Evolutionary conservation across 2,797 vertebrate genomes (phyloP).

Genomic region (Borostomias antarcticus): DNA sequence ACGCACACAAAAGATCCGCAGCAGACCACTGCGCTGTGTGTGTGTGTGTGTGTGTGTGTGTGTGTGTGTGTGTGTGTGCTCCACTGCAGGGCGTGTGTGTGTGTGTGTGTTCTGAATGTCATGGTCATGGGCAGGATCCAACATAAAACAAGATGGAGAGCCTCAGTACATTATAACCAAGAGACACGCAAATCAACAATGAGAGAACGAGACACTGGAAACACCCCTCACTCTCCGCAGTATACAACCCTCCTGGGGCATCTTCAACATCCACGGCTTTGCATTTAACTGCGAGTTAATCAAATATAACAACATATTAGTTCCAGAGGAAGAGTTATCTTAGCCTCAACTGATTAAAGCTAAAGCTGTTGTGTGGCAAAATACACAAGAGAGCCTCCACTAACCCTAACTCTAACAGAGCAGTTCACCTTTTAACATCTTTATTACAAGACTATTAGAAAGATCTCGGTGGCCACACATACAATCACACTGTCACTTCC

Average conservation of each 20-base stretch:
- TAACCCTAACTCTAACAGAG: too few relatives aligned
- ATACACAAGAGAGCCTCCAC: too few relatives aligned
- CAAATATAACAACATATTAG: not conserved
- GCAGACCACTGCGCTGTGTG: conserved; percentile 24
- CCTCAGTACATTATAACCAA: not conserved
- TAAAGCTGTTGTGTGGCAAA: too few relatives aligned
- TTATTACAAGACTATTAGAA: not conserved
- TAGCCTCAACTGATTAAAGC: too few relatives aligned
- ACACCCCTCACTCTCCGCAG: not conserved
- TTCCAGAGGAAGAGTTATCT: not conserved
- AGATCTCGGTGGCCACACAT: not conserved
- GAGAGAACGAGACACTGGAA: not conserved
- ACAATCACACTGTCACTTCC: not conserved
- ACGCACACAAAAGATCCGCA: conserved; percentile 24
- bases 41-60: conserved; percentile 9
- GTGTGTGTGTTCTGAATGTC: not conserved
- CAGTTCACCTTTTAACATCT: too few relatives aligned
- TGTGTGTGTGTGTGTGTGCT: conserved; percentile 5
- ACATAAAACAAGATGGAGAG: not conserved
- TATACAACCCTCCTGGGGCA: not conserved
- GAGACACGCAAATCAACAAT: not conserved
- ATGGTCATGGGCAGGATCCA: conserved; percentile 1
- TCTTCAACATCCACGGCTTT: not conserved
- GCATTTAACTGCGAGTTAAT: not conserved
- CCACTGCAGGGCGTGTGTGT: not conserved